Conservation (phyloP, 2,113 vertebrate species). For the Oreochromis spilurus region DNA sequence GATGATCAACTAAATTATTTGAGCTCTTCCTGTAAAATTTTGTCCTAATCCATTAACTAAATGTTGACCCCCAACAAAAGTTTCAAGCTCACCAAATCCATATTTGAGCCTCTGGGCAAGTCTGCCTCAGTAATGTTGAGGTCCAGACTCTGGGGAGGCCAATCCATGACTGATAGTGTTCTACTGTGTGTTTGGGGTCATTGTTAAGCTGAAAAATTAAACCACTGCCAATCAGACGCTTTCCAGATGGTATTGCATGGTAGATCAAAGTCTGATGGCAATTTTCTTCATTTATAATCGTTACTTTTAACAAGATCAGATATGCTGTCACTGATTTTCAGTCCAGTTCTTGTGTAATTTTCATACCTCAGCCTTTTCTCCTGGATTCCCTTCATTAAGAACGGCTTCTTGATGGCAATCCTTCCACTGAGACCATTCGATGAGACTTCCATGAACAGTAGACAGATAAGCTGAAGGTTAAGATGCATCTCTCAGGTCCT, state of each 20-base stretch:
- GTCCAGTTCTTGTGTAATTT: neutral
- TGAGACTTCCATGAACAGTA: neutral
- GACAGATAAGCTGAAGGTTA: neutral
- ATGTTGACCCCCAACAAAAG: neutral
- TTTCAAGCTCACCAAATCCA: neutral
- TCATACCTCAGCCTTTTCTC: neutral
- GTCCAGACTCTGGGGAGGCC: neutral
- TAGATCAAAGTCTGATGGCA: neutral
- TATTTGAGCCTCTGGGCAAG: neutral
- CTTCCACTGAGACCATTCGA: neutral
- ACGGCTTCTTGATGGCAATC: neutral
- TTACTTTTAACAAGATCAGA: neutral
- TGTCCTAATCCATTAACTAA: neutral
- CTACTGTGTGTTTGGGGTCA: neutral
- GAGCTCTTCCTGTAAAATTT: neutral
- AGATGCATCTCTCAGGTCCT: neutral
- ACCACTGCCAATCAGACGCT: neutral
- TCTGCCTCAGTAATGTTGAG: neutral
- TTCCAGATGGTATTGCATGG: neutral
- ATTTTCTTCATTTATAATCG: neutral
- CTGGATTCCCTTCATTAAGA: neutral
- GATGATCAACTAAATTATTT: neutral
- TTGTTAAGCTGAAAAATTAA: neutral
- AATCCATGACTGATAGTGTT: neutral
- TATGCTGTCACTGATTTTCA: neutral